Evolutionary conservation across 2,113 vertebrate species (phyloP), one percentile per base, ranked within the genome.

Genomic region (Plecotus auritus): DNA sequence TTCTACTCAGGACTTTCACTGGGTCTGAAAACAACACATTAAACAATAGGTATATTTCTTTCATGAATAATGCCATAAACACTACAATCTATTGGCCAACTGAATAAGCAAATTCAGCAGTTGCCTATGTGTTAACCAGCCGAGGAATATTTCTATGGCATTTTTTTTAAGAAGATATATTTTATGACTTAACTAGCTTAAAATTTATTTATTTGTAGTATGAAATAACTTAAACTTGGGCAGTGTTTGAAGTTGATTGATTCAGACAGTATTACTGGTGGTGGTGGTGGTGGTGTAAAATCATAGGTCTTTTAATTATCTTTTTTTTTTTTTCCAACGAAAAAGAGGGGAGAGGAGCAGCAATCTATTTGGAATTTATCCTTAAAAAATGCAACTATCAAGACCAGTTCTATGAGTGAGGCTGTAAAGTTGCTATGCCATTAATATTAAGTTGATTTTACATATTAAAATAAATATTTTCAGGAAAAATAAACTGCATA

Each of bases 51-150:
- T 45, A 61, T 7, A 81, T 93, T 95, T 67, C 73, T 67, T 61
- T 72, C 4, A 92, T 96, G 85, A 95, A 94, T 54, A 80, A 49
- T 66, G 81, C 83, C 85, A 84, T 97, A 92, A 96, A 93, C 18
- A 4, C 81, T 69, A 66, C 66, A 64, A 64, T 87, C 87, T 22
- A 37, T 14, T 85, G 74, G 73, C 37, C 80, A 84, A 67, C 47
- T 84, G 91, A 94, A 86, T 74, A 93, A 96, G 80, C 82, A 84
- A 95, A 86, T 85, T 92, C 76, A 94, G 78, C 85, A 70, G 81
- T 56, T 88, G 93, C 51, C 66, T 76, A 14, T 90, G 84, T 78
- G 73, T 64, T 84, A 90, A 76, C 45, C 70, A 93, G 64, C 40
- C 45, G 18, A 64, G 45, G 9, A 64, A 51, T 49, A 83, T 49